Evolutionary conservation across 2,113 vertebrate genomes (phyloP), one percentile per base, ranked within the genome.

Genomic region (Ahaetulla prasina): DNA sequence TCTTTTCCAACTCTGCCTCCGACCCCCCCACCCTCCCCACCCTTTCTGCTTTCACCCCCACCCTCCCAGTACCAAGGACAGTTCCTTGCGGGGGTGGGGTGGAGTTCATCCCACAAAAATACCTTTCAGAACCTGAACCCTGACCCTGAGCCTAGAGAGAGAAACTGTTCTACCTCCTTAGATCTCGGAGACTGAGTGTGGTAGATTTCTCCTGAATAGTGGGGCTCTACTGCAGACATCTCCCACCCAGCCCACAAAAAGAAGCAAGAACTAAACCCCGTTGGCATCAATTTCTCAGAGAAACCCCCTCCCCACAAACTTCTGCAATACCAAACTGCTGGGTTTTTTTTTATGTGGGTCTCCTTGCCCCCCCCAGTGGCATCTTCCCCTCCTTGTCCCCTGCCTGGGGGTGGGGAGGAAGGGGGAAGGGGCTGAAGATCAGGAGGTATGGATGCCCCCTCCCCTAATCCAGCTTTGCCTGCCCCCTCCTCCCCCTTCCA

Each of bases 401-500:
- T 0, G 10, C 39, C 43, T 2, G 4, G n/a, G 10, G 30, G 3
- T 1, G 57, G 25, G 7, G 14, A 55, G 14, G 52, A 47, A 85
- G 6, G 74, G 74, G 35, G n/a, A 30, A 4, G 12, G 53, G 12
- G 55, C 53, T 47, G 45, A 55, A 94, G 87, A 91, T 95, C 91
- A 91, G 50, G 93, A 95, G 95, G 93, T 91, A n/a, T 54, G 23
- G 94, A 35, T 86, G 92, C 63, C 93, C 91, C 92, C 84, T 85
- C 47, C 60, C 45, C 50, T 95, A 92, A 94, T 94, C 93, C 30
- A 12, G 30, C 55, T 91, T 87, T 47, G 45, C 30, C 39, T 47
- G 22, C 89, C 53, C 68, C 95, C 94, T 95, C 94, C 95, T 95
- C 91, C 86, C 39, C 93, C 84, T 27, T 87, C 87, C 91, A 87